These are phyloP conservation scores for Drosophila paranaensis DNA, from an alignment of 2,888 invertebrate species.

Conservation along the genomic window DNA sequence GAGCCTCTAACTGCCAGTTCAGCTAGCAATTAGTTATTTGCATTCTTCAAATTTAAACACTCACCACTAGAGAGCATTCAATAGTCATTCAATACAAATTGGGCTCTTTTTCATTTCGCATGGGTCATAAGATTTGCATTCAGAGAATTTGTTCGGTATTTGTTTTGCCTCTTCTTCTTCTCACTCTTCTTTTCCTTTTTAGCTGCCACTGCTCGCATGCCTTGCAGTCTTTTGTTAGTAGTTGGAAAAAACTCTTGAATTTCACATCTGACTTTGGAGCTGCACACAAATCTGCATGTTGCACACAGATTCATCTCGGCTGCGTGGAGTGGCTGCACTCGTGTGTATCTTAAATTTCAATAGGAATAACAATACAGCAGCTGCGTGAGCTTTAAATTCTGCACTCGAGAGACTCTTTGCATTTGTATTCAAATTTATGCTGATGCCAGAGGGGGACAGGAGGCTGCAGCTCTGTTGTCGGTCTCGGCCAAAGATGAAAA, in stretches of 20 bases:
- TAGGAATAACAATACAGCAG: conserved; percentile 10
- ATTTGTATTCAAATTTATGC: conserved; percentile 55
- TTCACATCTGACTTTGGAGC: conserved; percentile 44
- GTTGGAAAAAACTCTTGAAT: conserved; percentile 37
- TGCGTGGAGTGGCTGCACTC: conserved; percentile 10
- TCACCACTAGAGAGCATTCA: not conserved
- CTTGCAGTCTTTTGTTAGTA: conserved; percentile 34
- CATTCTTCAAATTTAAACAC: too few relatives aligned
- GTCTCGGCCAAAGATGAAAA: conserved; percentile 21
- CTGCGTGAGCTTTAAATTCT: conserved; percentile 9
- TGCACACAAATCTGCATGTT: conserved; percentile 25
- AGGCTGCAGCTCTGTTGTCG: conserved; percentile 4
- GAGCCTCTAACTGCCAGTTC: too few relatives aligned
- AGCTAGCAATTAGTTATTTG: too few relatives aligned
- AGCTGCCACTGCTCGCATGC: conserved; percentile 1
- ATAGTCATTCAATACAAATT: conserved; percentile 5
- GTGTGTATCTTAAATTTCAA: conserved; percentile 32
- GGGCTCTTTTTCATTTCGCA: conserved; percentile 22
- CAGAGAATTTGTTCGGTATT: conserved; percentile 51
- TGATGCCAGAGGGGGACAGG: not conserved
- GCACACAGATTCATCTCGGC: conserved; percentile 11
- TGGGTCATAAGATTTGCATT: conserved; percentile 66
- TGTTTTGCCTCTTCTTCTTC: not conserved
- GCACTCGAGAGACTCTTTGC: conserved; percentile 3
- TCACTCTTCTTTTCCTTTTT: not conserved